These are phyloP conservation scores for Diplodus sargus DNA, from an alignment of 2,797 vertebrate genomes.

Conservation along the genomic window DNA sequence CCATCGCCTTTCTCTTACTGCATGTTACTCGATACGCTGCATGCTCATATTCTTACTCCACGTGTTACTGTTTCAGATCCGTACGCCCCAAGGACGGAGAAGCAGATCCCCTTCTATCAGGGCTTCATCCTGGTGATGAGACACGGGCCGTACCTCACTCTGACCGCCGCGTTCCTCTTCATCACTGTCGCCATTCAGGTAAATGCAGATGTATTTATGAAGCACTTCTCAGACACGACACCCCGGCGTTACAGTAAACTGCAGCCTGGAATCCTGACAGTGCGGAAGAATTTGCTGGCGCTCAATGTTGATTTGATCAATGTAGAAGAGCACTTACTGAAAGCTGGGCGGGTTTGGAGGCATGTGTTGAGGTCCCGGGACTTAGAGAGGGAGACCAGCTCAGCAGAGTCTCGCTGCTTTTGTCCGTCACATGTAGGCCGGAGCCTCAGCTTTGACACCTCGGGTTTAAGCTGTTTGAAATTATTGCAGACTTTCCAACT, in stretches of 20 bases:
- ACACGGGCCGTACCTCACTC: conserved; percentile 91
- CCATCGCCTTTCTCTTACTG: conserved; percentile 28
- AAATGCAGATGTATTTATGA: conserved; percentile 57
- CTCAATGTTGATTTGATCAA: conserved; percentile 74
- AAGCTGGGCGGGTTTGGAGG: conserved; percentile 46
- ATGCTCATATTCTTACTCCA: conserved; percentile 27
- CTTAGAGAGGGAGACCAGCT: conserved; percentile 16
- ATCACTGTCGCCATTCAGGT: conserved; percentile 97
- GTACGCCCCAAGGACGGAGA: conserved; percentile 86
- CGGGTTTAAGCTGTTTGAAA: conserved; percentile 10
- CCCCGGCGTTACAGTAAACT: conserved; percentile 46
- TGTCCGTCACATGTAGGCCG: conserved; percentile 29
- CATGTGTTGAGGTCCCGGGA: conserved; percentile 32
- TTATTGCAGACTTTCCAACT: conserved; percentile 35
- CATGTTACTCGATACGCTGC: conserved; percentile 66
- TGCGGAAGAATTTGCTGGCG: conserved; percentile 23
- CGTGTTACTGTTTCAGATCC: conserved; percentile 83
- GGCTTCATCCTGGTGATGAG: conserved; percentile 92
- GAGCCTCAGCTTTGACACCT: conserved; percentile 5
- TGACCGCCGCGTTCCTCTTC: conserved; percentile 94
- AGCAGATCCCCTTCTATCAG: conserved; percentile 88
- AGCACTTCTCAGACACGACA: conserved; percentile 41
- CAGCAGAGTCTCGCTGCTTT: background rate
- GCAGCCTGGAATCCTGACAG: conserved; percentile 39
- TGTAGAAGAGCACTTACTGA: conserved; percentile 61